Conservation (phyloP, 2,888 invertebrate genomes). For the Encarsia formosa region DNA sequence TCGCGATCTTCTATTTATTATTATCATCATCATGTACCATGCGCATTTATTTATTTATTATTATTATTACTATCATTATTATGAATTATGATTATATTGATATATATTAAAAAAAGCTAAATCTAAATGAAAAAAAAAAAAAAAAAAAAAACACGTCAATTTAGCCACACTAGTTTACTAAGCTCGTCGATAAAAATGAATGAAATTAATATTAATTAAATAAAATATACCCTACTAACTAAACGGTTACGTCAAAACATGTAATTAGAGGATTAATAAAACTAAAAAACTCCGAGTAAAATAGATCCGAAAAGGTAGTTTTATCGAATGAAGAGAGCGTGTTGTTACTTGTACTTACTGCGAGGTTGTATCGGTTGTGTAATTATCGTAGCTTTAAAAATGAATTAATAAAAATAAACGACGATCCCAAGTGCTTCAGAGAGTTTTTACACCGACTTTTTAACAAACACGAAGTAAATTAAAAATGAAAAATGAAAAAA, state of each 20-base stretch:
- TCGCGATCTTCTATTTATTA: conserved; percentile 36
- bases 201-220: conserved; percentile 18
- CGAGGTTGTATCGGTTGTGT: conserved; percentile 1
- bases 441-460: conserved; percentile 27
- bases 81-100: no score
- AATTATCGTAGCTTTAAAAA: neutral
- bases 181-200: conserved; percentile 33
- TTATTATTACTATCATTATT: no score
- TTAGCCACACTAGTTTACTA: conserved; percentile 47
- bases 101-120: no score
- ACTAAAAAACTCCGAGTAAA: conserved; percentile 3
- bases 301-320: conserved; percentile 5
- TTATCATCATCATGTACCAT: no score
- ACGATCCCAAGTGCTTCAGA: conserved; percentile 29
- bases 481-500: no score
- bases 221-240: no score
- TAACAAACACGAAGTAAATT: conserved; percentile 17
- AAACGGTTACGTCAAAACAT: conserved; percentile 1
- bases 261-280: neutral
- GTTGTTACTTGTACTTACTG: neutral
- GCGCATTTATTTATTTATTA: no score
- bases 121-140: neutral
- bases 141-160: conserved; percentile 48
- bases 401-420: conserved; percentile 8
- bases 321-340: no score